Percentiles rank a stretch among this genome's conserved stretches.
These are phyloP conservation scores for Ascaphus truei DNA, from an alignment of 2,113 vertebrate genomes.

Conservation along the genomic window DNA sequence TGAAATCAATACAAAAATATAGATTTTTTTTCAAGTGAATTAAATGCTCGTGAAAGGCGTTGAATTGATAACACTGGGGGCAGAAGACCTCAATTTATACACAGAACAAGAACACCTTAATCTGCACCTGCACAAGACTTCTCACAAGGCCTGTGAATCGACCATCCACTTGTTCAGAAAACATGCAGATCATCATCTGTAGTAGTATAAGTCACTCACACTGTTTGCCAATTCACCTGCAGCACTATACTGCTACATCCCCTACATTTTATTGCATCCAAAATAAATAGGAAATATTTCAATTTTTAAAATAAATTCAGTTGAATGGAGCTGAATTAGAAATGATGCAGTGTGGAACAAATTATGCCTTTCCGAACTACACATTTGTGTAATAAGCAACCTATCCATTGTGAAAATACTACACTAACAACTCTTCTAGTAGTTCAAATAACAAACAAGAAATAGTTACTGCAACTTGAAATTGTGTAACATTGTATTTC, in stretches of 20 bases:
- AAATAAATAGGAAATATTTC: background rate
- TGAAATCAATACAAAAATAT: slow-evolving; percentile 38
- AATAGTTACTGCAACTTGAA: too few relatives aligned
- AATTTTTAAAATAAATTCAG: background rate
- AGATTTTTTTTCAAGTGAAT: slow-evolving; percentile 37
- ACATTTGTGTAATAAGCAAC: too few relatives aligned
- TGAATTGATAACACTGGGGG: slow-evolving; percentile 35
- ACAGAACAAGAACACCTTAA: slow-evolving; percentile 16
- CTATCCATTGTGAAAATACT: too few relatives aligned
- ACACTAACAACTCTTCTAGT: too few relatives aligned
- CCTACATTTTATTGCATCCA: background rate
- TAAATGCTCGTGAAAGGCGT: slow-evolving; percentile 36
- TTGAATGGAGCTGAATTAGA: background rate
- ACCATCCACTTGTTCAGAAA: slow-evolving; percentile 18
- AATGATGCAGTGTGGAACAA: too few relatives aligned
- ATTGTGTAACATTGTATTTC: too few relatives aligned
- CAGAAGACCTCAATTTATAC: slow-evolving; percentile 27
- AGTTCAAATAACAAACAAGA: too few relatives aligned
- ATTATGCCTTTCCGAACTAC: too few relatives aligned
- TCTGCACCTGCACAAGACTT: slow-evolving; percentile 6
- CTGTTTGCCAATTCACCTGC: background rate
- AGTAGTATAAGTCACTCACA: background rate
- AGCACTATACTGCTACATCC: background rate
- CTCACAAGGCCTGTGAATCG: slow-evolving; percentile 15
- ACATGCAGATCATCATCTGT: slow-evolving; percentile 20